These are phyloP conservation scores for Dinoponera quadriceps DNA, from an alignment of 1,140 invertebrate genomes.

Conservation along the genomic window DNA sequence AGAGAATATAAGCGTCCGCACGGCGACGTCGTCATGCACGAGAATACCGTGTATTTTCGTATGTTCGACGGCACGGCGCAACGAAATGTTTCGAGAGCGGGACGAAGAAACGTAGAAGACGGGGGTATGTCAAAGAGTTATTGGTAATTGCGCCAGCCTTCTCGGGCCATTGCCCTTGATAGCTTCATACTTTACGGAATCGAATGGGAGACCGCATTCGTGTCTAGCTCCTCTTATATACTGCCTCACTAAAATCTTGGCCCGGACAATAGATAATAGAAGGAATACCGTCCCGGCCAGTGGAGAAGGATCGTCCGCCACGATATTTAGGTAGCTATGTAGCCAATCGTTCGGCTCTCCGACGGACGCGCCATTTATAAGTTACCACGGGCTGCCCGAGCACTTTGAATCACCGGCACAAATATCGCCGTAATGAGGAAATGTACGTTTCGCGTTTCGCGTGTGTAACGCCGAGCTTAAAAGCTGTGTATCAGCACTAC, in stretches of 20 bases:
- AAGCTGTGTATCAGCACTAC: too few relatives aligned
- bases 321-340: conserved; percentile 67
- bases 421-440: not conserved
- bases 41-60: conserved; percentile 32
- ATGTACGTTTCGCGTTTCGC: not conserved
- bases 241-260: conserved; percentile 80
- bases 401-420: not conserved
- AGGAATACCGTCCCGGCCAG: conserved; percentile 67
- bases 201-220: conserved; percentile 80
- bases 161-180: conserved; percentile 84
- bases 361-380: conserved; percentile 24
- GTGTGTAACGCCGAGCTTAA: too few relatives aligned
- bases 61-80: not conserved
- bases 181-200: conserved; percentile 85
- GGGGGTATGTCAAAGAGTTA: conserved; percentile 82
- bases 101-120: conserved; percentile 76
- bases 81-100: conserved; percentile 68
- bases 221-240: conserved; percentile 78
- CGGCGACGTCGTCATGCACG: not conserved
- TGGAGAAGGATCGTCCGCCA: conserved; percentile 58
- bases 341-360: conserved; percentile 21
- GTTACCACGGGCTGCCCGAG: conserved; percentile 39
- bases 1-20: not conserved
- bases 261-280: conserved; percentile 80
- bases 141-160: conserved; percentile 83